Evolutionary conservation across 1,140 invertebrate species (phyloP).

Genomic region (Periplaneta americana): DNA sequence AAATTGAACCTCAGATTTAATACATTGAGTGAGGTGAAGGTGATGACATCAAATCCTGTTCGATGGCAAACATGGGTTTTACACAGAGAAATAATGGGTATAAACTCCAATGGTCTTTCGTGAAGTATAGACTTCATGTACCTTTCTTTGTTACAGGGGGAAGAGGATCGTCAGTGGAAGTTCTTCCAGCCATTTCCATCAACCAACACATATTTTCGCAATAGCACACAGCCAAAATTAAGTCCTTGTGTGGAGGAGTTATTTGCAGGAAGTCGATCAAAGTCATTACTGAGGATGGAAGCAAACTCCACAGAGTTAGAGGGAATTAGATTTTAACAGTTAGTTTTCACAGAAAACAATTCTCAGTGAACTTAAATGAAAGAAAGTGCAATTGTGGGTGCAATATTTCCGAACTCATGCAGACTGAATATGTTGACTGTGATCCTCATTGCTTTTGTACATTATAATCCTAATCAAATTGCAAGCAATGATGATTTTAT

Average conservation of each 20-base stretch:
- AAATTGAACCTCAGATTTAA: no score
- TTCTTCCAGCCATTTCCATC: background rate
- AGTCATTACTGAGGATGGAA: background rate
- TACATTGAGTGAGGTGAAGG: no score
- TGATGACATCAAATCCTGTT: no score
- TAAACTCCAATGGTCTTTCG: no score
- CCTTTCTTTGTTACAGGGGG: background rate
- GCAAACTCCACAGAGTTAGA: background rate
- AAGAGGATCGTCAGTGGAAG: background rate
- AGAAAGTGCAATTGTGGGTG: background rate
- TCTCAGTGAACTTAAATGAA: background rate
- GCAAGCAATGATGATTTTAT: background rate
- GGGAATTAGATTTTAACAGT: background rate
- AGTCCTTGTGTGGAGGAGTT: background rate
- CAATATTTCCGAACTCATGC: background rate
- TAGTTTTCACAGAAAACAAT: background rate
- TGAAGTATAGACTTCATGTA: no score
- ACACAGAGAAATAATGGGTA: no score
- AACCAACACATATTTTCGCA: background rate
- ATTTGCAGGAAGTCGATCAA: background rate
- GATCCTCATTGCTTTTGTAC: background rate
- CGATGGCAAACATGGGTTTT: no score
- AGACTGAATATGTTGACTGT: background rate
- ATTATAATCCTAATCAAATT: background rate
- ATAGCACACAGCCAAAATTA: background rate